Evolutionary conservation across 2,113 vertebrate genomes (phyloP).

Genomic region (Anseranas semipalmata): DNA sequence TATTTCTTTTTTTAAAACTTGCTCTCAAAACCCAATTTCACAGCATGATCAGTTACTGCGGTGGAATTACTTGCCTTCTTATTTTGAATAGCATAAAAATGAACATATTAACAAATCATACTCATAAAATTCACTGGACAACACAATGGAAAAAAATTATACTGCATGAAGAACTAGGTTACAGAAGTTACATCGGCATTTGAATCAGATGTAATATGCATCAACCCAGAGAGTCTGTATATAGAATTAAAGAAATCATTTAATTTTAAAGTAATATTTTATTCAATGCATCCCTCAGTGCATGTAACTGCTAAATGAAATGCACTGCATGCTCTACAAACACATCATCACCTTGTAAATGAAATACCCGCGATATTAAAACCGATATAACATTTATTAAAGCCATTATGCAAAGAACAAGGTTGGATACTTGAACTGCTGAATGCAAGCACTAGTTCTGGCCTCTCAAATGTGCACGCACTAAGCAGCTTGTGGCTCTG

Average conservation of each 20-base stretch:
- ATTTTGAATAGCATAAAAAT: slow-evolving; percentile 38
- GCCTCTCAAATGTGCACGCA: not conserved
- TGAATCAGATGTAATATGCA: slow-evolving; percentile 58
- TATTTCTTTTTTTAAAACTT: slow-evolving; percentile 26
- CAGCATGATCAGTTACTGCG: slow-evolving; percentile 35
- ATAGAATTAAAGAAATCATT: slow-evolving; percentile 67
- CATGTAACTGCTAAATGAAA: slow-evolving; percentile 74
- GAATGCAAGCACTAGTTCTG: not conserved
- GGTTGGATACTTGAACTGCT: slow-evolving; percentile 14
- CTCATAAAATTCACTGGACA: slow-evolving; percentile 55
- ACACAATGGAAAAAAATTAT: slow-evolving; percentile 37
- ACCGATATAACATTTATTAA: slow-evolving; percentile 71
- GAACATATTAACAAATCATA: slow-evolving; percentile 38
- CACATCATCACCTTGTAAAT: slow-evolving; percentile 72
- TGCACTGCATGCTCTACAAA: slow-evolving; percentile 54
- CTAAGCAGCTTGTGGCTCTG: not conserved
- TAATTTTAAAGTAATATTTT: slow-evolving; percentile 69
- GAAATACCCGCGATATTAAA: slow-evolving; percentile 72
- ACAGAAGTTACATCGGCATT: slow-evolving; percentile 29
- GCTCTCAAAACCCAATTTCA: slow-evolving; percentile 57
- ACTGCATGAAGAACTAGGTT: slow-evolving; percentile 43
- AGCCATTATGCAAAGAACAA: slow-evolving; percentile 53
- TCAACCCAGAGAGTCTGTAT: slow-evolving; percentile 29
- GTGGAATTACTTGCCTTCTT: slow-evolving; percentile 37
- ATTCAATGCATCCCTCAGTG: slow-evolving; percentile 69